phyloP scores from a whole-genome alignment of 2,797 vertebrate genomes.

The Graptemys geographica region DNA sequence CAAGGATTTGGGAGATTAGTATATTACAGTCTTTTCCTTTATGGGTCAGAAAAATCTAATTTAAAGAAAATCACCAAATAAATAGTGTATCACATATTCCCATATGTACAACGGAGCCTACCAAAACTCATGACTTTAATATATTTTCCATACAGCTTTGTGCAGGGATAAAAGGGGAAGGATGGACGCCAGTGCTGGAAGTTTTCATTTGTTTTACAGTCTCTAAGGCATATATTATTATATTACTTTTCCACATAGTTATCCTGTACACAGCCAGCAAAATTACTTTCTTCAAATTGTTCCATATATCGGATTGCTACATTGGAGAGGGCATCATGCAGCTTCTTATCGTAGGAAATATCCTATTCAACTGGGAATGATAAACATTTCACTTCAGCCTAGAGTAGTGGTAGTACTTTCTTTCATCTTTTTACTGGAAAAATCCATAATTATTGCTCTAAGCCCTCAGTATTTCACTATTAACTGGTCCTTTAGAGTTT shows the following conservation, averaged over 20 bases:
- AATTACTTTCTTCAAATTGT: not conserved
- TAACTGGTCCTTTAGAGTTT: conserved; percentile 37
- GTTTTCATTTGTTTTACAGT: not conserved
- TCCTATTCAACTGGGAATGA: conserved; percentile 9
- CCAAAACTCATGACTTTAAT: conserved; percentile 25
- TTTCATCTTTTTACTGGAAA: conserved; percentile 68
- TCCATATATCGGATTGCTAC: not conserved
- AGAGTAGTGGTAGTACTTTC: conserved; percentile 1
- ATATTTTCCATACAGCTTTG: conserved; percentile 22
- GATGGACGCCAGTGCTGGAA: conserved; percentile 16
- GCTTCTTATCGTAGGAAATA: conserved; percentile 1
- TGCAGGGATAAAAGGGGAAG: conserved; percentile 12
- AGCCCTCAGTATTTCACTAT: conserved; percentile 29
- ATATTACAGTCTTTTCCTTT: conserved; percentile 27
- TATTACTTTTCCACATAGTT: conserved; percentile 58
- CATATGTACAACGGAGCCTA: conserved; percentile 33
- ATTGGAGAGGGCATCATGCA: conserved; percentile 19
- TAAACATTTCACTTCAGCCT: conserved; percentile 22
- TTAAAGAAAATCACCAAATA: conserved; percentile 36
- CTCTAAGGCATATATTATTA: not conserved
- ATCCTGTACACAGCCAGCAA: conserved; percentile 28
- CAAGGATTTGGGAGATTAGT: conserved; percentile 53
- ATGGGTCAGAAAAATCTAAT: conserved; percentile 40
- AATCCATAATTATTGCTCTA: conserved; percentile 58
- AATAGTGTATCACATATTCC: not conserved